Percentiles rank a stretch among this genome's conserved stretches.
These are phyloP conservation scores for Crossocerus cetratus DNA, from an alignment of 2,888 invertebrate species.

Conservation along the genomic window DNA sequence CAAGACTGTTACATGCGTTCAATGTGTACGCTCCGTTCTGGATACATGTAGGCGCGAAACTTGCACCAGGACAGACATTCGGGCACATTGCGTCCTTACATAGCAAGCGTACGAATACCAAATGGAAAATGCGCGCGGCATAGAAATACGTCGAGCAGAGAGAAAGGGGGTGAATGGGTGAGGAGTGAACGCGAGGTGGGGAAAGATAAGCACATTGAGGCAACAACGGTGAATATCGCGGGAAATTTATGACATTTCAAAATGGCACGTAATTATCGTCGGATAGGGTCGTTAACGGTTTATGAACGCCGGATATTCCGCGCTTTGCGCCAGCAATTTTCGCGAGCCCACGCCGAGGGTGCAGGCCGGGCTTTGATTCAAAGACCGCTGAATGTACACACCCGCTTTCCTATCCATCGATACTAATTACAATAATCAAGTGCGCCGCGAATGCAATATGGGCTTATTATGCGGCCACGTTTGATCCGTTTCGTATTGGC, in stretches of 20 bases:
- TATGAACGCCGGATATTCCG: conserved; percentile 44
- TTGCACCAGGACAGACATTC: too few species aligned
- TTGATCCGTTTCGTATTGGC: too few species aligned
- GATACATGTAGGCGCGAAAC: too few species aligned
- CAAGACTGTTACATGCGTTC: conserved; percentile 15
- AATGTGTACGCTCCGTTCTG: not conserved
- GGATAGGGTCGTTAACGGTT: conserved; percentile 58
- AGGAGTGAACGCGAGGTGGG: not conserved
- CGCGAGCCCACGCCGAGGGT: not conserved
- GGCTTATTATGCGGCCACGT: too few species aligned
- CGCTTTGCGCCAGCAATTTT: conserved; percentile 18
- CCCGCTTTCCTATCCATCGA: conserved; percentile 20
- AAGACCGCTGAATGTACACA: not conserved
- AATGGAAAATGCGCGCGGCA: not conserved
- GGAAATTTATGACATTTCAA: conserved; percentile 67
- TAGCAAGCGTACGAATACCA: not conserved
- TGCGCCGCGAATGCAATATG: conserved; percentile 21
- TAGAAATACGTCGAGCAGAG: not conserved
- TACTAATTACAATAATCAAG: conserved; percentile 55
- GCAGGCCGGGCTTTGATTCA: not conserved
- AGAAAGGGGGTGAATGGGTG: not conserved
- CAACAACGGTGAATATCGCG: conserved; percentile 66
- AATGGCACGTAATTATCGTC: conserved; percentile 68
- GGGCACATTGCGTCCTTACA: not conserved
- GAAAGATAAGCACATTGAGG: conserved; percentile 60